These are phyloP conservation scores for Morelia viridis DNA, from an alignment of 2,797 vertebrate genomes.

Conservation along the genomic window DNA sequence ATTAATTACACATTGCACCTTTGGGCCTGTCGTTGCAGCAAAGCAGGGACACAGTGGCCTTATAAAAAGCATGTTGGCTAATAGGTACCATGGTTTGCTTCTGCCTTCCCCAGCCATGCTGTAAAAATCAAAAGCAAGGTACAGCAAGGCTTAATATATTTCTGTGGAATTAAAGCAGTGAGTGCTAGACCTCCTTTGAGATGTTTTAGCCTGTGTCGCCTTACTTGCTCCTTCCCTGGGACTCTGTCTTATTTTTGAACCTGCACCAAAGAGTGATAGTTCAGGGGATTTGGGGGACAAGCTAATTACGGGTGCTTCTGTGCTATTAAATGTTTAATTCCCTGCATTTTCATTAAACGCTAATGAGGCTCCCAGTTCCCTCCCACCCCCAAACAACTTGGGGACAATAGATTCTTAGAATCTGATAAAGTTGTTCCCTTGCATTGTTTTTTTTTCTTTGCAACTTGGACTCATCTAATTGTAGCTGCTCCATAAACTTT, in stretches of 20 bases:
- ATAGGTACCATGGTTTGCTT: conserved; percentile 32
- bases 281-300: conserved; percentile 64
- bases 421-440: conserved; percentile 43
- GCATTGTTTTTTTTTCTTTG: conserved; percentile 29
- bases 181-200: conserved; percentile 37
- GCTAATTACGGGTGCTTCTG: conserved; percentile 67
- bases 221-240: conserved; percentile 51
- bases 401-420: conserved; percentile 68
- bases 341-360: conserved; percentile 73
- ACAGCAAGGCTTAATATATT: conserved; percentile 11
- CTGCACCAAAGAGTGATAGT: conserved; percentile 48
- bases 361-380: conserved; percentile 68
- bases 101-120: neutral
- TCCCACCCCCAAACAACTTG: conserved; percentile 42
- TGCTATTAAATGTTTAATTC: conserved; percentile 73
- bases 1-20: conserved; percentile 55
- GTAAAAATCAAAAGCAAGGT: conserved; percentile 19
- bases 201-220: conserved; percentile 32
- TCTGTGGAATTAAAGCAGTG: conserved; percentile 13
- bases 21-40: conserved; percentile 23
- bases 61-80: conserved; percentile 43
- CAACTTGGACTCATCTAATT: conserved; percentile 54
- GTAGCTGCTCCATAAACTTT: conserved; percentile 76
- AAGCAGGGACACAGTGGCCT: conserved; percentile 42
- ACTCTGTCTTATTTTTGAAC: conserved; percentile 58